Conservation (phyloP, 2,113 vertebrate genomes). For the Bostrychus sinensis region DNA sequence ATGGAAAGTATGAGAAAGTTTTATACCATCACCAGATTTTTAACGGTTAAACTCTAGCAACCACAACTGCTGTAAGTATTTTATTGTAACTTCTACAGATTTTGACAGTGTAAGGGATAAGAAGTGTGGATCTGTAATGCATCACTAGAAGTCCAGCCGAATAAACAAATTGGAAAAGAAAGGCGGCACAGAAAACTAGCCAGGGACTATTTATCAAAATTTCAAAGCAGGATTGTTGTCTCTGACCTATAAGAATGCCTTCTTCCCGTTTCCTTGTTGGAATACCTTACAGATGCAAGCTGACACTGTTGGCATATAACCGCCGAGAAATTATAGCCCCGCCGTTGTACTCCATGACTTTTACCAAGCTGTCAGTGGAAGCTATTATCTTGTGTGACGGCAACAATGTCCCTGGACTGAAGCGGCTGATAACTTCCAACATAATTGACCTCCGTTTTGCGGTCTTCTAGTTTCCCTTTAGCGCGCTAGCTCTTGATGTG, state of each 20-base stretch:
- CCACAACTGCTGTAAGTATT: too few relatives aligned
- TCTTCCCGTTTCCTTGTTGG: not conserved
- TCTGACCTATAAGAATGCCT: slow-evolving; percentile 50
- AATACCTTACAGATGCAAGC: slow-evolving; percentile 48
- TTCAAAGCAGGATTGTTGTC: slow-evolving; percentile 28
- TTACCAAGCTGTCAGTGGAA: slow-evolving; percentile 59
- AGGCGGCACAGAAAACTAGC: slow-evolving; percentile 39
- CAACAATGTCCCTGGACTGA: slow-evolving; percentile 40
- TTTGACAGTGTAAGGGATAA: too few relatives aligned
- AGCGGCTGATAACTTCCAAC: slow-evolving; percentile 54
- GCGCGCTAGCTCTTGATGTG: slow-evolving; percentile 37
- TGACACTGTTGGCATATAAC: slow-evolving; percentile 58
- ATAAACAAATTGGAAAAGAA: slow-evolving; percentile 61
- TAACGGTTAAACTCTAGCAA: too few relatives aligned
- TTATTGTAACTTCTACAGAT: too few relatives aligned
- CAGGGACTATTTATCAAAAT: slow-evolving; percentile 60
- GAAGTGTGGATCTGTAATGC: slow-evolving; percentile 52
- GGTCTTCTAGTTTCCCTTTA: slow-evolving; percentile 51
- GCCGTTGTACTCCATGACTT: slow-evolving; percentile 37
- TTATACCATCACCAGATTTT: too few relatives aligned
- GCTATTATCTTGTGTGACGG: slow-evolving; percentile 57
- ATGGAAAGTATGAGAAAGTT: too few relatives aligned
- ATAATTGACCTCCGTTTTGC: slow-evolving; percentile 67
- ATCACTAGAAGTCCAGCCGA: slow-evolving; percentile 37
- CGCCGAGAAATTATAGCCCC: slow-evolving; percentile 53